These are phyloP conservation scores for Centroberyx gerrardi DNA, from an alignment of 2,797 vertebrate genomes.

Conservation along the genomic window DNA sequence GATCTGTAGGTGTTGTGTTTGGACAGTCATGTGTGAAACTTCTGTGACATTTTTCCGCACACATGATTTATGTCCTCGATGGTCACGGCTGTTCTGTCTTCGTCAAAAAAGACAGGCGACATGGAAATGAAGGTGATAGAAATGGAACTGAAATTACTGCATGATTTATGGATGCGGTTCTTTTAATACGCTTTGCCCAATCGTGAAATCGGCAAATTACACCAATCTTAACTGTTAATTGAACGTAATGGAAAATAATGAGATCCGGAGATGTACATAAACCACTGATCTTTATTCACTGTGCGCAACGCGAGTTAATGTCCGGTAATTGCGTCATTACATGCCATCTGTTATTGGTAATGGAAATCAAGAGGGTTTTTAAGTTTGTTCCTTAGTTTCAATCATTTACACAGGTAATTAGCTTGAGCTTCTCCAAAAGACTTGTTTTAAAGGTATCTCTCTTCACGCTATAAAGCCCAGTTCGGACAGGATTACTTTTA, in stretches of 20 bases:
- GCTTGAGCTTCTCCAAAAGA: constrained; percentile 36
- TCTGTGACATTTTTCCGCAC: constrained; percentile 4
- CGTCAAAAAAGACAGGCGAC: constrained; percentile 26
- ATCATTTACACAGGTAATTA: constrained; percentile 34
- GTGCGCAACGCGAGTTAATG: constrained; percentile 47
- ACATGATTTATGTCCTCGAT: constrained; percentile 20
- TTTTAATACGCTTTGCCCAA: constrained; percentile 44
- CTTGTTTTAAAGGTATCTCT: background rate
- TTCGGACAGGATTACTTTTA: constrained; percentile 29
- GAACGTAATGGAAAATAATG: constrained; percentile 68
- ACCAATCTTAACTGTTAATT: constrained; percentile 50
- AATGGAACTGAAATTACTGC: constrained; percentile 34
- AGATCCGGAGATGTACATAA: constrained; percentile 39
- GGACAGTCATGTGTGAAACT: background rate
- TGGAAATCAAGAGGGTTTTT: constrained; percentile 50
- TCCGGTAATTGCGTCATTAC: constrained; percentile 67
- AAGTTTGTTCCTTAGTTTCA: constrained; percentile 22
- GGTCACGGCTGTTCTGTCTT: constrained; percentile 23
- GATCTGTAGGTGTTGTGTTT: constrained; percentile 10
- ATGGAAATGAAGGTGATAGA: constrained; percentile 31
- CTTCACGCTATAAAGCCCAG: constrained; percentile 22
- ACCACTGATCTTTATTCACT: constrained; percentile 55
- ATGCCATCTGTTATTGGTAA: constrained; percentile 67
- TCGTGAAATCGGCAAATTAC: constrained; percentile 55
- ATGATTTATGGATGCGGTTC: constrained; percentile 57